These are phyloP conservation scores for Pachydiplax longipennis DNA, from an alignment of 2,888 invertebrate genomes.

Conservation along the genomic window DNA sequence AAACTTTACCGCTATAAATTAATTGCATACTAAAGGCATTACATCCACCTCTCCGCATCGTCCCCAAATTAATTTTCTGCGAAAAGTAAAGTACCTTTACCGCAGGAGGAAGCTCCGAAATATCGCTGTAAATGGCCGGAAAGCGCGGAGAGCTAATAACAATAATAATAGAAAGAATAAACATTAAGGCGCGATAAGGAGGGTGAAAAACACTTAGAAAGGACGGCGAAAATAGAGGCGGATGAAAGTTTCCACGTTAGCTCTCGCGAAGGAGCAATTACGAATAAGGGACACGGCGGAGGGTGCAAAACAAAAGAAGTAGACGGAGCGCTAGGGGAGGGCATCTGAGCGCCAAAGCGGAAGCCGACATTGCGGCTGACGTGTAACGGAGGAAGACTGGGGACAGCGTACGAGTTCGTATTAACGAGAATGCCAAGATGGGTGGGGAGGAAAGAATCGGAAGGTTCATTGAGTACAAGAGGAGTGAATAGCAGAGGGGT, in stretches of 20 bases:
- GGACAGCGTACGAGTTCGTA: neutral
- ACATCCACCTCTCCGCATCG: no score
- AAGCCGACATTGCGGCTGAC: neutral
- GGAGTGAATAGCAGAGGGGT: neutral
- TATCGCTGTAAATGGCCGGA: no score
- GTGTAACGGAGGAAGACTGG: neutral
- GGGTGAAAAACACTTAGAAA: neutral
- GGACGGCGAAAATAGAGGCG: neutral
- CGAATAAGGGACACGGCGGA: neutral
- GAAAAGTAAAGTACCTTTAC: no score
- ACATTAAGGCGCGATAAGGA: neutral
- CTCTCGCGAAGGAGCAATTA: neutral
- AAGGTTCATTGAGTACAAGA: neutral
- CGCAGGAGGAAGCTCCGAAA: no score
- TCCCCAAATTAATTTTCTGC: no score
- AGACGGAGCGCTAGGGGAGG: neutral
- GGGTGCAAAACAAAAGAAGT: neutral
- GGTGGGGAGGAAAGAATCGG: neutral
- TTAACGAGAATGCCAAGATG: conserved; percentile 40
- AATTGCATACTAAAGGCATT: no score
- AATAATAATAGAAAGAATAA: no score
- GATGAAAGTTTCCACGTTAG: neutral
- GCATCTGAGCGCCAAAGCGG: neutral
- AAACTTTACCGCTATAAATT: no score
- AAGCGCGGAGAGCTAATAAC: no score